Conservation (phyloP, 2,888 invertebrate genomes). For the Eupeodes latifasciatus region DNA sequence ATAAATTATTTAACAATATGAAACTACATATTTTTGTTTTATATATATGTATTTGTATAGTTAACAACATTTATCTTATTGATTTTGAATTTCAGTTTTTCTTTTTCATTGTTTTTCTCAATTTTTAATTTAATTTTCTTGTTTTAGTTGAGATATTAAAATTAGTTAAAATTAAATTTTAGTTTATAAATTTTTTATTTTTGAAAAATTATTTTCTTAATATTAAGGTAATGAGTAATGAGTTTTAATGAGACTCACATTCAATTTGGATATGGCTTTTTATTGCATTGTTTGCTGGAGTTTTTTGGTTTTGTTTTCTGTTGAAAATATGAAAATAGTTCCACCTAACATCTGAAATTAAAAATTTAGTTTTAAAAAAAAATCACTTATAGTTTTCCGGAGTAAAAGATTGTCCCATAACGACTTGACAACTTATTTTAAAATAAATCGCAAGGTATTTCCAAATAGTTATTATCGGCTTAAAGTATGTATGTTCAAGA, state of each 20-base stretch:
- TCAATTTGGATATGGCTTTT: slow-evolving; percentile 57
- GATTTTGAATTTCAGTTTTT: slow-evolving; percentile 29
- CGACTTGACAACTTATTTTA: too few species aligned
- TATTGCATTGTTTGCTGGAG: slow-evolving; percentile 46
- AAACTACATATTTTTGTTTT: slow-evolving; percentile 37
- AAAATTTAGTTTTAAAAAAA: not conserved
- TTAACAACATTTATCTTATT: slow-evolving; percentile 65
- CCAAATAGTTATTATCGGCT: too few species aligned
- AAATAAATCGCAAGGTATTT: too few species aligned
- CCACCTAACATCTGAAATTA: slow-evolving; percentile 60
- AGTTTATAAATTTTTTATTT: slow-evolving; percentile 3
- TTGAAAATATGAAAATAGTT: not conserved
- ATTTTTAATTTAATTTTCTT: slow-evolving; percentile 58
- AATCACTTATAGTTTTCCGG: not conserved
- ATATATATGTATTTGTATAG: not conserved
- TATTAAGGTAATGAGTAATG: slow-evolving; percentile 19
- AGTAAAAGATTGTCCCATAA: too few species aligned
- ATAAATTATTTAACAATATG: slow-evolving; percentile 49
- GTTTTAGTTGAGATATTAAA: not conserved
- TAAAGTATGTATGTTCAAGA: too few species aligned
- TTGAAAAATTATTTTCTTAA: slow-evolving; percentile 25
- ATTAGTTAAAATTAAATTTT: slow-evolving; percentile 7
- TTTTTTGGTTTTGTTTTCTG: not conserved
- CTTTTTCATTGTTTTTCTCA: slow-evolving; percentile 66
- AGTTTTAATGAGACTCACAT: slow-evolving; percentile 57